phyloP scores from a whole-genome alignment of 1,140 invertebrate genomes.

The Orchestia grillus region DNA sequence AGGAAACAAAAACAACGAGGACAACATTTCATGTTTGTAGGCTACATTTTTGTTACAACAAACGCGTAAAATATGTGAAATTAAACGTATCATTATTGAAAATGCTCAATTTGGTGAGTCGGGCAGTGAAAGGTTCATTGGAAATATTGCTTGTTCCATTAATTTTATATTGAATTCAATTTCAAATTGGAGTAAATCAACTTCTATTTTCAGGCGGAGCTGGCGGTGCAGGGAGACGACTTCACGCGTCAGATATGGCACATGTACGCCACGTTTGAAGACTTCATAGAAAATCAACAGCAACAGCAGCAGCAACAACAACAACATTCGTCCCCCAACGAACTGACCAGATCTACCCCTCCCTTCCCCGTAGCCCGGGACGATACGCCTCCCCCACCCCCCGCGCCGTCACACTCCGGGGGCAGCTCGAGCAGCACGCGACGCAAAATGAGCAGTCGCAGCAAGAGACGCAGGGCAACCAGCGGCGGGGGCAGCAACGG shows the following conservation, averaged over 20 bases:
- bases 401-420: conserved; percentile 56
- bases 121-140: not conserved
- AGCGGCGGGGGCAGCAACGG: conserved; percentile 19
- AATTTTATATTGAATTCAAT: not conserved
- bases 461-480: conserved; percentile 20
- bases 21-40: not conserved
- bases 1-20: no score
- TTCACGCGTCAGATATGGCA: conserved; percentile 71
- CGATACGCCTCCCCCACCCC: conserved; percentile 65
- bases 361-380: conserved; percentile 61
- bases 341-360: conserved; percentile 23
- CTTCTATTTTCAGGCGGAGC: conserved; percentile 69
- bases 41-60: not conserved
- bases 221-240: conserved; percentile 71
- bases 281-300: conserved; percentile 69
- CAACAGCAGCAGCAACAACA: conserved; percentile 58
- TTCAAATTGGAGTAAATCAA: not conserved
- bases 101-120: no score
- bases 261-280: conserved; percentile 72
- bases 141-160: not conserved
- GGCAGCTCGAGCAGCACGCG: conserved; percentile 18
- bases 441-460: conserved; percentile 34
- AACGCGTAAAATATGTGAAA: not conserved
- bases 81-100: not conserved
- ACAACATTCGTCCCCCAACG: conserved; percentile 28